These are phyloP conservation scores for Lipophrys pholis DNA, from an alignment of 2,113 vertebrate genomes.

Conservation along the genomic window DNA sequence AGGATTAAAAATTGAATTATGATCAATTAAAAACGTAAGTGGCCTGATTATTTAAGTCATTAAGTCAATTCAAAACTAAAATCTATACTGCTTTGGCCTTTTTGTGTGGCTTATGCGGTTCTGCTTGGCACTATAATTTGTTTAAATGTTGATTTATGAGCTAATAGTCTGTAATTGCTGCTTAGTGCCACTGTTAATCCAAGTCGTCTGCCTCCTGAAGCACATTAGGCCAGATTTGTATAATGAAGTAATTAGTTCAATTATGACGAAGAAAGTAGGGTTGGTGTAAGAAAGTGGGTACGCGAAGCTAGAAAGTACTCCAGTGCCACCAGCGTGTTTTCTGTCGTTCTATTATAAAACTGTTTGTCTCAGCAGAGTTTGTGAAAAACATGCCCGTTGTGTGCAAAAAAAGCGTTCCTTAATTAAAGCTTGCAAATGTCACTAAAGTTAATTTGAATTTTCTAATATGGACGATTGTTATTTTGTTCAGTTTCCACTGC, in stretches of 20 bases:
- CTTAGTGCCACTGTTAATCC: constrained; percentile 82
- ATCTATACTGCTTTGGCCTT: constrained; percentile 43
- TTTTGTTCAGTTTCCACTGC: constrained; percentile 5
- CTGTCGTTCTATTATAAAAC: constrained; percentile 35
- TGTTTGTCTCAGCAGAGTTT: constrained; percentile 34
- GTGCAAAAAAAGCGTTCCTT: constrained; percentile 22
- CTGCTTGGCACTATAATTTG: constrained; percentile 70
- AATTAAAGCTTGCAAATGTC: constrained; percentile 36
- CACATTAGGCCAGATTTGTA: constrained; percentile 81
- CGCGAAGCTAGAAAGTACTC: constrained; percentile 35
- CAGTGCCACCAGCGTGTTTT: constrained; percentile 18
- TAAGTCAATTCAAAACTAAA: constrained; percentile 13
- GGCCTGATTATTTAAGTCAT: not conserved
- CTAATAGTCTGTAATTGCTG: constrained; percentile 83
- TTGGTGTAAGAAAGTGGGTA: constrained; percentile 41
- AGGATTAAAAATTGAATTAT: not conserved
- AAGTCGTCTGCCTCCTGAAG: constrained; percentile 79
- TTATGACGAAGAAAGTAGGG: constrained; percentile 71
- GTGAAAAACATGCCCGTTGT: constrained; percentile 7
- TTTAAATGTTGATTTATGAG: constrained; percentile 84
- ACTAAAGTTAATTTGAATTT: constrained; percentile 40
- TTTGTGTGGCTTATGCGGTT: constrained; percentile 31
- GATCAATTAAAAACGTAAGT: not conserved
- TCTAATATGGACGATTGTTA: constrained; percentile 8
- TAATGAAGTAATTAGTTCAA: constrained; percentile 84